Evolutionary conservation across 2,888 invertebrate species (phyloP), one percentile per base, ranked within the genome.

Genomic region (Catotricha subobsoleta): DNA sequence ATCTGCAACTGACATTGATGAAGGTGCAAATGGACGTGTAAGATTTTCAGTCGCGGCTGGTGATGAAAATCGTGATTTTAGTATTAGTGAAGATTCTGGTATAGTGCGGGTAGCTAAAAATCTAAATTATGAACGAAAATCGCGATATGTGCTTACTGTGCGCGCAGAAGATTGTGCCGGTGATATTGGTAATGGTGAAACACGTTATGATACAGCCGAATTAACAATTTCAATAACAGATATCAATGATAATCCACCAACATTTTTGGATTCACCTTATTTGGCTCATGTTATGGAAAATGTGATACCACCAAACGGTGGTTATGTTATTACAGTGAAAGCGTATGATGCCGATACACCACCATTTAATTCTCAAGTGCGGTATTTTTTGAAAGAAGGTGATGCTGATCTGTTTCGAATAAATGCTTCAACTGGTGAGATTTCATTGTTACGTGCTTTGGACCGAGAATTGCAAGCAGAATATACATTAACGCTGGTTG

Each of bases 251-350:
- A 90, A 90, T 57, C 80, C 82, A 23, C 94, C 94, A 34, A 80
- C 84, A 34, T 94, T 94, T 64, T 66, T 87, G 50, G 84, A 94
- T 64, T 90, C 91, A n/a, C 92, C 92, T 1, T 92, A 91, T 64
- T 67, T 87, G 55, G 87, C 88, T 4, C 81, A 83, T 59, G 88
- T 92, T 43, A 86, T 90, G 79, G 94, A 95, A 66, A 87, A 88
- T 60, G 76, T 83, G 52, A 74, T 83, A 47, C 81, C 83, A 43
- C 79, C 81, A 39, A 80, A 75, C 51, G 76, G 69, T 52, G 83
- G 82, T 40, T 83, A 81, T 58, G 76, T 86, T 50, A 72, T 79
- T 52, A 77, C 82, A 49, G 83, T 92, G 39, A 75, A 77, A 49
- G 92, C 91, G 20, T 80, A 79, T 61, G 92, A 92, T 58, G 87